These are phyloP conservation scores for Electrophaes corylata DNA, from an alignment of 2,888 invertebrate genomes.

Conservation along the genomic window DNA sequence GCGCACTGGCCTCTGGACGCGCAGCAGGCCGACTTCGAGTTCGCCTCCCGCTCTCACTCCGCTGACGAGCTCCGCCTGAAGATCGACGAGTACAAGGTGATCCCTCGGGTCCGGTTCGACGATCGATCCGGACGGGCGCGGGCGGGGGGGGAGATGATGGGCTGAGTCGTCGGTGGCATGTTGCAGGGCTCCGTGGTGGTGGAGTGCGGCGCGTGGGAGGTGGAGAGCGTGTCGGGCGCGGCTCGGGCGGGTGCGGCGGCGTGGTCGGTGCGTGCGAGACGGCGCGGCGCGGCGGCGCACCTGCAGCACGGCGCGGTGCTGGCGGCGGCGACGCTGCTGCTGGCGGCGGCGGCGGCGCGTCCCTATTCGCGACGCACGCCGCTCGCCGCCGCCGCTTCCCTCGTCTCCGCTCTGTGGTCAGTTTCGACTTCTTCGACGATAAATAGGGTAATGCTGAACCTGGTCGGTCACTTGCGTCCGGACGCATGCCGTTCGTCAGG, in stretches of 20 bases:
- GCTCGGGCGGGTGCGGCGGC: constrained; percentile 38
- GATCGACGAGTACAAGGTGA: constrained; percentile 52
- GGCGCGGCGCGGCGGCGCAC: constrained; percentile 60
- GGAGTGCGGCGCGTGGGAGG: constrained; percentile 67
- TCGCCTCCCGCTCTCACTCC: constrained; percentile 90
- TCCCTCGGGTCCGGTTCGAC: not conserved
- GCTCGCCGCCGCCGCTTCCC: constrained; percentile 64
- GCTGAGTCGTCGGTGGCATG: not conserved
- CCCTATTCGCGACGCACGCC: constrained; percentile 57
- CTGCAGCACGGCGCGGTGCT: constrained; percentile 53
- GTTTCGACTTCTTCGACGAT: constrained; percentile 5
- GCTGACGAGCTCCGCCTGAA: constrained; percentile 82
- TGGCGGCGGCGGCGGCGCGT: constrained; percentile 55
- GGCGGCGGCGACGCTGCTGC: constrained; percentile 48
- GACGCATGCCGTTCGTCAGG: no score
- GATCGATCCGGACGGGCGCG: not conserved
- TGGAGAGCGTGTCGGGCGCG: constrained; percentile 46
- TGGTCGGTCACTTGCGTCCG: no score
- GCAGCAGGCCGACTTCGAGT: constrained; percentile 86
- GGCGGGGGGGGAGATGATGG: not conserved
- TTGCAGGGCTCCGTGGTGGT: constrained; percentile 53
- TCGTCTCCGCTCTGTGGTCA: constrained; percentile 64
- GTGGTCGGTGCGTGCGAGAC: constrained; percentile 54
- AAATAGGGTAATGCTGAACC: no score
- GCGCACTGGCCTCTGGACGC: constrained; percentile 90